These are phyloP conservation scores for Neuroscelio doddi DNA, from an alignment of 2,888 invertebrate genomes.

Conservation along the genomic window DNA sequence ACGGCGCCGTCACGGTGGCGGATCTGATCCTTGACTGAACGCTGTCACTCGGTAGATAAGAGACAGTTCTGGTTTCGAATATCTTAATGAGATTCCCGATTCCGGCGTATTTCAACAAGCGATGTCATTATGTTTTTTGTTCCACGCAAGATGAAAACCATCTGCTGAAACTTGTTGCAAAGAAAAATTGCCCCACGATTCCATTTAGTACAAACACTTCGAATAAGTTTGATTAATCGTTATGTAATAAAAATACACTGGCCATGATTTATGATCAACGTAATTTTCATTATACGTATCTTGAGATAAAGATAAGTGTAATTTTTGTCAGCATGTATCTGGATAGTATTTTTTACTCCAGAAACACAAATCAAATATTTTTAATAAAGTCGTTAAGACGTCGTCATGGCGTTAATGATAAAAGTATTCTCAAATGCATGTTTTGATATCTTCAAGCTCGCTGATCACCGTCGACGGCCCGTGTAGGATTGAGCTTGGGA, in stretches of 20 bases:
- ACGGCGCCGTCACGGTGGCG: constrained; percentile 59
- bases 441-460: constrained; percentile 23
- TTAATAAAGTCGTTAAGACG: neutral
- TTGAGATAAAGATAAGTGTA: neutral
- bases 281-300: no score
- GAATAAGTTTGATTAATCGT: neutral
- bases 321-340: neutral
- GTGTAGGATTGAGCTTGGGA: constrained; percentile 43
- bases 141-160: neutral
- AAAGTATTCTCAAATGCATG: constrained; percentile 4
- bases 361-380: constrained; percentile 2
- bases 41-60: constrained; percentile 70
- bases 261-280: neutral
- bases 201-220: neutral
- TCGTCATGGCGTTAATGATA: neutral
- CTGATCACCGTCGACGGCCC: constrained; percentile 43
- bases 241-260: no score
- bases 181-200: neutral
- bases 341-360: neutral
- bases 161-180: constrained; percentile 7
- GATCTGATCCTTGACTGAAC: constrained; percentile 70
- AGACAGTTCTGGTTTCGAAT: constrained; percentile 57
- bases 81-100: constrained; percentile 67
- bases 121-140: constrained; percentile 22
- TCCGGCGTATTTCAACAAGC: constrained; percentile 39